Evolutionary conservation across 2,113 vertebrate species (phyloP).

Genomic region (Cyphomyrus plagiostoma): DNA sequence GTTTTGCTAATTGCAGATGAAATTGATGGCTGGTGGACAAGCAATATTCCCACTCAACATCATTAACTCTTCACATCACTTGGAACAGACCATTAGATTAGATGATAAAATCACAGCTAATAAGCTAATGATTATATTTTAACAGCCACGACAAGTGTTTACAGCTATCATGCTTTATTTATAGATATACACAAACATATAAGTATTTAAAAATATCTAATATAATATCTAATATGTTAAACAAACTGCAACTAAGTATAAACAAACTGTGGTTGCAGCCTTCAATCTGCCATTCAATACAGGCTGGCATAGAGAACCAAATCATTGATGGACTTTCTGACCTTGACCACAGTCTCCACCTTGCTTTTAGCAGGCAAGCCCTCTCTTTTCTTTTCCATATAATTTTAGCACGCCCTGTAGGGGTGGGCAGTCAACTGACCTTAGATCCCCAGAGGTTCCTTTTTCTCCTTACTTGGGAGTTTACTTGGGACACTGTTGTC

Average conservation of each 20-base stretch:
- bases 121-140: background rate
- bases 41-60: background rate
- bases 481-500: no score
- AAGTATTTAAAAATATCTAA: background rate
- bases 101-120: background rate
- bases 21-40: background rate
- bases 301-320: no score
- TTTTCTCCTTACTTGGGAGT: no score
- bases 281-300: no score
- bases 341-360: no score
- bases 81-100: background rate
- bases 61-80: background rate
- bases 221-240: background rate
- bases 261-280: no score
- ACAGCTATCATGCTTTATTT: background rate
- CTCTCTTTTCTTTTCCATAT: no score
- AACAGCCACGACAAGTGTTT: background rate
- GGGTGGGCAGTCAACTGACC: no score
- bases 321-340: no score
- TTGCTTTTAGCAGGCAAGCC: no score
- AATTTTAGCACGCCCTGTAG: no score
- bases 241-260: background rate
- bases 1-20: background rate
- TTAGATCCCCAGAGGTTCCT: no score
- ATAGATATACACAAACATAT: background rate